phyloP scores from a whole-genome alignment of 2,888 invertebrate species.

The Pantelozetes paolii region DNA sequence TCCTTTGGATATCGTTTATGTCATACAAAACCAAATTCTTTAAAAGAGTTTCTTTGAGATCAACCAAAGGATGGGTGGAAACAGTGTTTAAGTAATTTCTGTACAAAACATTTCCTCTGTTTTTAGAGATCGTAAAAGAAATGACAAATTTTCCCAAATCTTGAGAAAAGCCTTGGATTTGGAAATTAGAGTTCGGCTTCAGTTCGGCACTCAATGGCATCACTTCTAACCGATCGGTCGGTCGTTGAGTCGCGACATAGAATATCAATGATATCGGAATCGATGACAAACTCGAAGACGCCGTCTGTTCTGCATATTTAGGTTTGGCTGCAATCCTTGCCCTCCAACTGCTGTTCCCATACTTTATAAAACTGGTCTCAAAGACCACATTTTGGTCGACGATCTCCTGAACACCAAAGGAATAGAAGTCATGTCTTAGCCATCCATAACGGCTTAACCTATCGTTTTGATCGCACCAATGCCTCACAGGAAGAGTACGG shows the following conservation, averaged over 20 bases:
- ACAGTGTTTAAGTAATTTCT: constrained; percentile 27
- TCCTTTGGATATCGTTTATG: constrained; percentile 49
- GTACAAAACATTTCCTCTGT: constrained; percentile 21
- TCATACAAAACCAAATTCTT: constrained; percentile 64
- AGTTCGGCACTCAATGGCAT: constrained; percentile 8
- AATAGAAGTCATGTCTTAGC: constrained; percentile 84
- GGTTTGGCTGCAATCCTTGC: constrained; percentile 61
- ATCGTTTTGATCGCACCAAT: constrained; percentile 89
- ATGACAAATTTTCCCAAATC: constrained; percentile 23
- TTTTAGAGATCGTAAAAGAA: background rate
- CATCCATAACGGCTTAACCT: constrained; percentile 76
- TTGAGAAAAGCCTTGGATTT: constrained; percentile 29
- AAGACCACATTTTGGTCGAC: constrained; percentile 71
- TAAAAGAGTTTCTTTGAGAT: constrained; percentile 70
- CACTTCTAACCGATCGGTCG: constrained; percentile 1
- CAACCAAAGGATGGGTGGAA: constrained; percentile 57
- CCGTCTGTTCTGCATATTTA: constrained; percentile 4
- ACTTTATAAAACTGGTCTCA: constrained; percentile 82
- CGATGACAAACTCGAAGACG: background rate
- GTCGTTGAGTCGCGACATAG: constrained; percentile 64
- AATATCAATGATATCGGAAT: constrained; percentile 65
- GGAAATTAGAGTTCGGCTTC: constrained; percentile 9
- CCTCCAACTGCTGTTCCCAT: constrained; percentile 89
- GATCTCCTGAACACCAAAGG: constrained; percentile 86
- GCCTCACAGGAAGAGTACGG: constrained; percentile 56